Conservation (phyloP, 2,797 vertebrate genomes). For the Lagorchestes hirsutus region DNA sequence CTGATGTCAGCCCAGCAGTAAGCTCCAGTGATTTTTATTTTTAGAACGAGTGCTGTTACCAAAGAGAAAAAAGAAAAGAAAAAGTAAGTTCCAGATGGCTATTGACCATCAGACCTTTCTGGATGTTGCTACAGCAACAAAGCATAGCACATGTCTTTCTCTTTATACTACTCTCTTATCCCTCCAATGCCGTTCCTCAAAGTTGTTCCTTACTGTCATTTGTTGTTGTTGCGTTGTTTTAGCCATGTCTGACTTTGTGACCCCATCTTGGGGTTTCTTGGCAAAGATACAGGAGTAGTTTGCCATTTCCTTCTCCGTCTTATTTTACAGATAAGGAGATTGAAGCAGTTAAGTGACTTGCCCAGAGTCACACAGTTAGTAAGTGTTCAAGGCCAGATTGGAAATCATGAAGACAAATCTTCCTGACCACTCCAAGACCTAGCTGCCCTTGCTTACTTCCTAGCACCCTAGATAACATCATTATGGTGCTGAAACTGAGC, state of each 20-base stretch:
- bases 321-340: background rate
- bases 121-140: constrained; percentile 22
- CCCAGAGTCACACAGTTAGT: background rate
- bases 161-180: background rate
- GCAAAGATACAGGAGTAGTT: background rate
- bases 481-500: background rate
- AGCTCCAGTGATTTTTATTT: background rate
- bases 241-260: background rate
- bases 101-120: constrained; percentile 28
- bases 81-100: constrained; percentile 24
- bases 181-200: background rate
- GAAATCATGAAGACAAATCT: background rate
- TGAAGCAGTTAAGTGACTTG: background rate
- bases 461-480: background rate
- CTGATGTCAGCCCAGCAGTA: background rate
- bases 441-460: background rate
- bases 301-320: background rate
- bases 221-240: background rate
- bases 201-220: background rate
- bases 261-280: background rate
- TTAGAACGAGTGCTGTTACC: background rate
- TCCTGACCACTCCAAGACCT: background rate
- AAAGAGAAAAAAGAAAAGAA: constrained; percentile 21
- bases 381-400: background rate
- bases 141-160: background rate